Base-by-base conservation (phyloP, 1,140 invertebrate species). In the Gryllus bimaculatus region DNA sequence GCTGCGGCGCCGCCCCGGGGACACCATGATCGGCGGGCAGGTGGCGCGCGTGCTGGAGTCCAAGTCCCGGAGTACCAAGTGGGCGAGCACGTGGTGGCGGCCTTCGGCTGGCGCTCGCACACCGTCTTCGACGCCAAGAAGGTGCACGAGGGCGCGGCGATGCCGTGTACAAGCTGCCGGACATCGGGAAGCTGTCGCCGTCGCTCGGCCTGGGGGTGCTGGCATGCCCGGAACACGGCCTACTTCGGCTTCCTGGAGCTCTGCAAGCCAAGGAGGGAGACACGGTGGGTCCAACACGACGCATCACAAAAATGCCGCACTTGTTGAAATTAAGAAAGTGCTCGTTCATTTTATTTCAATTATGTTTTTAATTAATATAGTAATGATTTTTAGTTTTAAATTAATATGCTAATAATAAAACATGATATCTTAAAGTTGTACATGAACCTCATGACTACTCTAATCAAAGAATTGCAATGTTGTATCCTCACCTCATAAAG, bases 211-310 rank as follows among this genome's bases (percentile, higher is more conserved):
- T 87, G 47, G 86, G 86, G 21, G 81, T 82, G 18, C 77, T 86
- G 20, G 87, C 79, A 86, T 87, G 84, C 84, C 86, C 73, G 86
- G 86, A 90, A 90, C 79, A 92, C 92, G 8, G 91, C 92, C 3
- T 93, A 92, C 83, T 93, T 93, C 84, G 93, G 93, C 0, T 87
- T 93, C 15, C 82, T 90, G 20, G 88, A 92, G 81, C 84, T 93
- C 47, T 93, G 92, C 80, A 82, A 91, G 39, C 92, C 4, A 90
- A 92, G 85, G 76, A 85, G 18, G 91, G 91, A 21, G 92, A 94
- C 82, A 90, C 89, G 4, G 87, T 94, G 1, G 7, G 54, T 66
- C 2, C 26, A 39, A 39, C 1, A 39, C 26, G 26, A 5, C 26
- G 1, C 26, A 5, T n/a, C n/a, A n/a, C n/a, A 5, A 39, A 39